These are phyloP conservation scores for Rotaria magnacalcarata DNA, from an alignment of 2,888 invertebrate species.

Conservation along the genomic window DNA sequence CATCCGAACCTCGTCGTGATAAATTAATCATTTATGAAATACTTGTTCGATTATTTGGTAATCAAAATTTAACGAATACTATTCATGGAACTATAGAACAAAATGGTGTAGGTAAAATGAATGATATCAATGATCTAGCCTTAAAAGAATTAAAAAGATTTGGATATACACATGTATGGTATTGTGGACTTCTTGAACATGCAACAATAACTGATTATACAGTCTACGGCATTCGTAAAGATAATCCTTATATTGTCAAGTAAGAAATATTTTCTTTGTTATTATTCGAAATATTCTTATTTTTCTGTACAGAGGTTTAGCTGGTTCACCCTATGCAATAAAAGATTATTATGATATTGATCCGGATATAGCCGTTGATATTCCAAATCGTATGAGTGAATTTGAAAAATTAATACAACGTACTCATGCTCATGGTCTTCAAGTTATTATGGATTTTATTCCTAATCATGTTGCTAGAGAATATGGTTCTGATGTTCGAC, in stretches of 20 bases:
- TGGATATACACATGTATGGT: constrained; percentile 30
- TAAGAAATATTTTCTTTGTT: neutral
- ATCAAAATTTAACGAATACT: constrained; percentile 25
- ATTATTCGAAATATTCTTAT: neutral
- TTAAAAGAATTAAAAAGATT: constrained; percentile 10
- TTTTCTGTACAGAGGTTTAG: neutral
- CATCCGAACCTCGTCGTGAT: neutral
- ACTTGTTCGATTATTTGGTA: constrained; percentile 30
- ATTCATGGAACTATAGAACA: constrained; percentile 23
- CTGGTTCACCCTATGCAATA: constrained; percentile 31
- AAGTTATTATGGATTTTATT: constrained; percentile 29
- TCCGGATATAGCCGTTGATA: constrained; percentile 9
- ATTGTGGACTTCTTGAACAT: constrained; percentile 21
- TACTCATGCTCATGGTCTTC: neutral
- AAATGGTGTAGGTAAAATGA: constrained; percentile 26
- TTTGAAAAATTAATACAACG: constrained; percentile 27
- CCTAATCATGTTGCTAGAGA: constrained; percentile 31
- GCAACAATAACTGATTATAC: constrained; percentile 29
- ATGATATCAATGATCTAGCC: neutral
- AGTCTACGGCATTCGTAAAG: constrained; percentile 8
- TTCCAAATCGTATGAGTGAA: neutral
- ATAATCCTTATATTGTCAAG: constrained; percentile 34
- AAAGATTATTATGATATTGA: constrained; percentile 38
- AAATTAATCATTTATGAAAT: constrained; percentile 26
- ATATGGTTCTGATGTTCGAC: constrained; percentile 37